Evolutionary conservation across 2,113 vertebrate species (phyloP), one percentile per base, ranked within the genome.

Genomic region (Cinclus mexicanus): DNA sequence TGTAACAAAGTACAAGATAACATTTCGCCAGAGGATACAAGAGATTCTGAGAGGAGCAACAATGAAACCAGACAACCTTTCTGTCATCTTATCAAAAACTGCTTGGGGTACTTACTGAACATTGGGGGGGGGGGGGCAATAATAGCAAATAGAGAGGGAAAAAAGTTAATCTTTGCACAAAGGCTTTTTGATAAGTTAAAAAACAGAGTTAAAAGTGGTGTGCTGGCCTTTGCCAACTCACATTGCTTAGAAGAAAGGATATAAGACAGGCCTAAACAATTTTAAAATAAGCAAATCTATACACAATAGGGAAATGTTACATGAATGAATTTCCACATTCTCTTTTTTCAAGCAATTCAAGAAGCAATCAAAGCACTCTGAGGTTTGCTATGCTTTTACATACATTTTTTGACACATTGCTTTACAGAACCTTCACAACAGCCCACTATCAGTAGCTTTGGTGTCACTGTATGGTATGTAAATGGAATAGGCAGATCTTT

Each of bases 1-100:
- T 90, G 37, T 57, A 95, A 96, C 92, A 94, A 96, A 97, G 83
- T 93, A 86, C 89, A 78, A 93, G 92, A 94, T 94, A 97, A 97
- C 92, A 85, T 97, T 96, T 95, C 85, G 23, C 96, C 83, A 93
- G 93, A 95, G 96, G 91, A 96, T 97, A 97, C 87, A 91, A 97
- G 83, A 87, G 81, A 89, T 95, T 79, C 93, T 90, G 86, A 94
- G 82, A 89, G 49, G 72, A 90, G 91, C 47, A 84, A 94, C 92
- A 97, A 94, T 87, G 95, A 82, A 95, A 82, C 47, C 79, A 90
- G 70, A 60, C 94, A 96, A 87, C 84, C 78, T 89, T 95, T 95
- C 96, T 50, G 13, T 95, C 95, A 87, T 87, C 83, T 95, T 90
- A 97, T 93, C 92, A 90, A 86, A 92, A 72, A 92, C 82, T 77